Evolutionary conservation across 1,140 invertebrate genomes (phyloP), one percentile per base, ranked within the genome.

Genomic region (Penaeus chinensis): DNA sequence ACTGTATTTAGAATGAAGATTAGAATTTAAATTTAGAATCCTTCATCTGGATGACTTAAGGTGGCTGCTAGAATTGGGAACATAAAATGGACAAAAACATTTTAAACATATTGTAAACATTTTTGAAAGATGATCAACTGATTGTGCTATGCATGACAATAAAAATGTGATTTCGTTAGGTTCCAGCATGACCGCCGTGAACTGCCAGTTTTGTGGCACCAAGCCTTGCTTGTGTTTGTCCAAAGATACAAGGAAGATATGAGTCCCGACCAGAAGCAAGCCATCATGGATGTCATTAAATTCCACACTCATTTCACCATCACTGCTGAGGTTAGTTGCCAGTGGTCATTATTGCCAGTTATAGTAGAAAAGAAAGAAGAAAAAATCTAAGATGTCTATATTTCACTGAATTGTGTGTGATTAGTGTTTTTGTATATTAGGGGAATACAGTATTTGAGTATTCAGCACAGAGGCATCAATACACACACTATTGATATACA

Each of bases 141-240:
- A 54, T 54, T 54, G 54, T 54, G 10, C 54, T 13, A 54, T 16
- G 5, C 16, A 16, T 82, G 24, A 20, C 66, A n/a, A 54, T 19
- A 19, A 47, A 22, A 37, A 32, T 82, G 32, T 84, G 42, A 74
- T 1, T 89, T 90, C 82, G 89, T 91, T 93, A 98, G 97, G 91
- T 99, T 99, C 93, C 94, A 96, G 91, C 93, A 93, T 90, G 98
- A 99, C 91, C 93, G 93, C 77, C 94, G 97, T 89, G 95, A 95
- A 89, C 92, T 99, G 85, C 98, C 99, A 22, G 98, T 99, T 20
- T 92, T 99, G 78, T 99, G 98, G 99, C 98, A 99, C 93, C 98
- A 99, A 92, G 94, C 96, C 79, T 93, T 99, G 24, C 93, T 99
- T 66, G 97, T 97, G 3, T 99, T 99, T 94, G 95, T 96, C 3